Evolutionary conservation across 2,797 vertebrate genomes (phyloP).

Genomic region (Alosa sapidissima): DNA sequence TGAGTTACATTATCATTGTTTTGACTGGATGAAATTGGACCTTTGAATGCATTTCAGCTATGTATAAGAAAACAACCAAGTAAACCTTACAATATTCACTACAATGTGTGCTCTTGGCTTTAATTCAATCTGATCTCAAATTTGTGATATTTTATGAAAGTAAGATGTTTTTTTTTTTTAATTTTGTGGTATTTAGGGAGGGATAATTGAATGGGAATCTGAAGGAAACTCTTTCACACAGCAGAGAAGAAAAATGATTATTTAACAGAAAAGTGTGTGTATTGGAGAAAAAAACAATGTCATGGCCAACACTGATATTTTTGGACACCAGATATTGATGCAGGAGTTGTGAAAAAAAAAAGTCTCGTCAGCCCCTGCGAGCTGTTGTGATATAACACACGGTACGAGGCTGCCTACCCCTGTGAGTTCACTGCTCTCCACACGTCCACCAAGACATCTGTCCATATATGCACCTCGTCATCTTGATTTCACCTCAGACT

Average conservation of each 20-base stretch:
- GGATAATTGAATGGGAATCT: background rate
- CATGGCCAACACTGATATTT: slow-evolving; percentile 7
- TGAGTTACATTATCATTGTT: slow-evolving; percentile 7
- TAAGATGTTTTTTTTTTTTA: background rate
- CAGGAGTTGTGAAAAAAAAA: background rate
- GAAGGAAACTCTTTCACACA: background rate
- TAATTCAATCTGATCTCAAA: background rate
- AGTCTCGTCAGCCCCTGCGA: background rate
- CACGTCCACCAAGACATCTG: background rate
- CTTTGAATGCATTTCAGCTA: slow-evolving; percentile 7
- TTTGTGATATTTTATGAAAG: background rate
- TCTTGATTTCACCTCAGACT: background rate
- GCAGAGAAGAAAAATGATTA: background rate
- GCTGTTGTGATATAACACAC: background rate
- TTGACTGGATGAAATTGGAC: background rate
- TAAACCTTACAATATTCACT: background rate
- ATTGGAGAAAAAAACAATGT: background rate
- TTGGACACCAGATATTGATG: background rate
- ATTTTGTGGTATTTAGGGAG: background rate
- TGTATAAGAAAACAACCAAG: slow-evolving; percentile 5
- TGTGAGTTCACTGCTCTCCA: too few relatives aligned
- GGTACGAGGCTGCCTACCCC: background rate
- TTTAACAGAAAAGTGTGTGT: background rate
- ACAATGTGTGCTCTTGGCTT: background rate
- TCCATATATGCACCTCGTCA: background rate